A percentile compares a stretch with the other conserved stretches of the same genome.
Conservation (phyloP, 2,888 invertebrate genomes). For the Lissocephala sabroskyi region DNA sequence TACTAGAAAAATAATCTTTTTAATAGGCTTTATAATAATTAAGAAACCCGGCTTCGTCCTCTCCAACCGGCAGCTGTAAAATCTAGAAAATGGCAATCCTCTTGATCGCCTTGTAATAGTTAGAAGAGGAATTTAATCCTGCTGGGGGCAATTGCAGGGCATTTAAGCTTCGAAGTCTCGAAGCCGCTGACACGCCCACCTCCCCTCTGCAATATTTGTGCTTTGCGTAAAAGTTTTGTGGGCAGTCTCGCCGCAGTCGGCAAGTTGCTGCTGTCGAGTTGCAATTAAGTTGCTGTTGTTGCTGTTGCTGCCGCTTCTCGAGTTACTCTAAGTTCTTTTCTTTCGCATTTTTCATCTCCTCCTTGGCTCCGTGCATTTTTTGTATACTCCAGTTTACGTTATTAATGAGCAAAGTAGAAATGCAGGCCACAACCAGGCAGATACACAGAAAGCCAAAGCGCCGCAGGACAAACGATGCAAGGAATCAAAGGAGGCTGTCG, state of each 20-base stretch:
- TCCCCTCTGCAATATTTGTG: too few species aligned
- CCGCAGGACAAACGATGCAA: too few species aligned
- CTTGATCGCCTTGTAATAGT: too few species aligned
- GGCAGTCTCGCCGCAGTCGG: slow-evolving; percentile 30
- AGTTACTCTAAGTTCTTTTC: slow-evolving; percentile 6
- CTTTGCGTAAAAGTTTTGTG: slow-evolving; percentile 50
- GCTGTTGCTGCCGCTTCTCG: slow-evolving; percentile 3
- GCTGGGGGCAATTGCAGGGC: too few species aligned
- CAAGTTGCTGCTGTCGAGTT: slow-evolving; percentile 4
- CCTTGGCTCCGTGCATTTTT: slow-evolving; percentile 10
- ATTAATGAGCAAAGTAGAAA: slow-evolving; percentile 56
- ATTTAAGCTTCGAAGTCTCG: too few species aligned
- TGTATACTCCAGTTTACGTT: slow-evolving; percentile 35
- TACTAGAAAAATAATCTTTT: too few species aligned
- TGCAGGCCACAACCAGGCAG: slow-evolving; percentile 36
- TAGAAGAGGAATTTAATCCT: too few species aligned
- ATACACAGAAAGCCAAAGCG: not conserved
- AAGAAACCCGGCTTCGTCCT: too few species aligned
- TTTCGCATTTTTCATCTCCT: slow-evolving; percentile 24
- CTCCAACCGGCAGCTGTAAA: not conserved
- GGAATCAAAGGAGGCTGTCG: too few species aligned
- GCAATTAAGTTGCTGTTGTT: slow-evolving; percentile 5
- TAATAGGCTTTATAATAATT: too few species aligned
- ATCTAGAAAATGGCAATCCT: too few species aligned
- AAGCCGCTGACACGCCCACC: too few species aligned